Evolutionary conservation across 1,140 invertebrate species (phyloP).

Genomic region (Drosophila lacertosa): DNA sequence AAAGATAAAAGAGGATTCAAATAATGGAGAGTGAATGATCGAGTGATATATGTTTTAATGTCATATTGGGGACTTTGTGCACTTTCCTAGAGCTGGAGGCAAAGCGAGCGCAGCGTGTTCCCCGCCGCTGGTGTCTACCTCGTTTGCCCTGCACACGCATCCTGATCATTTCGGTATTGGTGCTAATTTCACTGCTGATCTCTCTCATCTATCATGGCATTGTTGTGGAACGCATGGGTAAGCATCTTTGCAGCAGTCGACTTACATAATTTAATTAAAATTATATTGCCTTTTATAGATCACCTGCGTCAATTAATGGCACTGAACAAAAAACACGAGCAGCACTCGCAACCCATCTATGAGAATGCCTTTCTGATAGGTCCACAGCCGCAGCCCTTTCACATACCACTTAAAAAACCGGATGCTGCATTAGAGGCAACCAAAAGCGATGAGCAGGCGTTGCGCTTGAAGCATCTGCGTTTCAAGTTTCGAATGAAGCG

Average conservation of each 20-base stretch:
- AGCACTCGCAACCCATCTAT: slow-evolving; percentile 40
- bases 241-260: neutral
- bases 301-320: slow-evolving; percentile 46
- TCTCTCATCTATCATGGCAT: slow-evolving; percentile 71
- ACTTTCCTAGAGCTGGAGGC: slow-evolving; percentile 59
- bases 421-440: slow-evolving; percentile 1
- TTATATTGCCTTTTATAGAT: slow-evolving; percentile 18
- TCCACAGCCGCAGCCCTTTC: slow-evolving; percentile 55
- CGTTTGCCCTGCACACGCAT: slow-evolving; percentile 43
- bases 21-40: neutral
- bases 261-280: neutral
- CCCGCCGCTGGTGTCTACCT: slow-evolving; percentile 32
- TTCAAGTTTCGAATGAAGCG: slow-evolving; percentile 59
- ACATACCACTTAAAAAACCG: slow-evolving; percentile 29
- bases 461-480: slow-evolving; percentile 55
- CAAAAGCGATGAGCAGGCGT: slow-evolving; percentile 25
- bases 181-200: slow-evolving; percentile 54
- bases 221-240: slow-evolving; percentile 69
- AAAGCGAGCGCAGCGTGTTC: slow-evolving; percentile 31
- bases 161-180: slow-evolving; percentile 54
- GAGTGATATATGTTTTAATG: too few relatives aligned
- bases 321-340: slow-evolving; percentile 49
- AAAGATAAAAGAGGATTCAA: too few relatives aligned
- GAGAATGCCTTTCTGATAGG: slow-evolving; percentile 30
- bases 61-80: neutral